phyloP scores from a whole-genome alignment of 2,113 vertebrate species.

The Brachypteracias leptosomus region DNA sequence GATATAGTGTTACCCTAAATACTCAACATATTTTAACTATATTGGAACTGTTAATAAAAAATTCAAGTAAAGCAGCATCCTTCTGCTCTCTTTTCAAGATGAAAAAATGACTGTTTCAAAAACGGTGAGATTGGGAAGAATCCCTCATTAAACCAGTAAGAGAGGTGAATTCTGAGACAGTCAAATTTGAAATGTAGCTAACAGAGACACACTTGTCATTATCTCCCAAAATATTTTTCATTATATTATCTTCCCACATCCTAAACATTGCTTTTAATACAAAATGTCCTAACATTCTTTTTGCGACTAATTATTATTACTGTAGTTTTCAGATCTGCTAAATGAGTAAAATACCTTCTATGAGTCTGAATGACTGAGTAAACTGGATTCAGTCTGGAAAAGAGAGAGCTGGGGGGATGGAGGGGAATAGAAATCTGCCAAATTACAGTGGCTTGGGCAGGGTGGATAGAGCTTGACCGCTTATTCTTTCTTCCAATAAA shows the following conservation, averaged over 20 bases:
- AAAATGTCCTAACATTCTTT: neutral
- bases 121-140: neutral
- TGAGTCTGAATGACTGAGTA: neutral
- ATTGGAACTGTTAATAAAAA: neutral
- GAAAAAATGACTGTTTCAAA: neutral
- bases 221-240: neutral
- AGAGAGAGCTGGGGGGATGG: neutral
- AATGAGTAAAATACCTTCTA: neutral
- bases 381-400: neutral
- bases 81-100: neutral
- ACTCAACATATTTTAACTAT: neutral
- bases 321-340: neutral
- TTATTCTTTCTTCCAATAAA: neutral
- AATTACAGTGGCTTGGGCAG: neutral
- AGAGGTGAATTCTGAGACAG: neutral
- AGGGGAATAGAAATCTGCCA: neutral
- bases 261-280: neutral
- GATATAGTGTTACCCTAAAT: neutral
- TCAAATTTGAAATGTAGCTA: neutral
- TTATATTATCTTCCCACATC: neutral
- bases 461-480: neutral
- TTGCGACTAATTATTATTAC: neutral
- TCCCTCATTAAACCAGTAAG: neutral
- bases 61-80: neutral
- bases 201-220: neutral